Evolutionary conservation across 1,140 invertebrate species (phyloP).

Genomic region (Trigoniulus corallinus): DNA sequence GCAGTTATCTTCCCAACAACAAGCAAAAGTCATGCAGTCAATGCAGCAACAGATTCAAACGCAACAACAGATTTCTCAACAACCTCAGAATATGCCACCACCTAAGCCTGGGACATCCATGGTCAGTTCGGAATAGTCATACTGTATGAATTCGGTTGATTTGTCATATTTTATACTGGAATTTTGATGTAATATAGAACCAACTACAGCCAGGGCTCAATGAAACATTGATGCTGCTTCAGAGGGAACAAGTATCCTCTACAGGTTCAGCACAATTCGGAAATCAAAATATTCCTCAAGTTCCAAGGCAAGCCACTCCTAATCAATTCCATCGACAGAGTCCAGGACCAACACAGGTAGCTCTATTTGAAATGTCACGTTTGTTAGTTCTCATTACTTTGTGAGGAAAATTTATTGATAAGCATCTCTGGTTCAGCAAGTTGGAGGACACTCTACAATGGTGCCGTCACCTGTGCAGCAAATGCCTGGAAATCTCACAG

Average conservation of each 20-base stretch:
- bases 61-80: neutral
- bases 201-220: neutral
- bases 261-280: neutral
- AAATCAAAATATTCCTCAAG: slow-evolving; percentile 8
- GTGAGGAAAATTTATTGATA: too few species aligned
- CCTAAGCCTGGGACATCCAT: neutral
- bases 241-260: neutral
- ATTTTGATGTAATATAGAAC: neutral
- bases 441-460: neutral
- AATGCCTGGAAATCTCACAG: neutral
- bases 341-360: slow-evolving; percentile 20
- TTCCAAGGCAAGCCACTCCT: slow-evolving; percentile 38
- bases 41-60: slow-evolving; percentile 3
- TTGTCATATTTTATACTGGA: neutral
- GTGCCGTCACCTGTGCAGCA: slow-evolving; percentile 1
- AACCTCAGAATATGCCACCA: neutral
- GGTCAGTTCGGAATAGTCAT: too few species aligned
- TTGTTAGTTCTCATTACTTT: too few species aligned
- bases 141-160: neutral
- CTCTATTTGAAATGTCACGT: neutral
- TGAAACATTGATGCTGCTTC: neutral
- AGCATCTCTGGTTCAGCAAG: too few species aligned
- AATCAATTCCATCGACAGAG: slow-evolving; percentile 48
- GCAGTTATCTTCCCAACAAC: slow-evolving; percentile 4
- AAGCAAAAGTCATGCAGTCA: neutral